These are phyloP conservation scores for Pollicipes pollicipes DNA, from an alignment of 1,140 invertebrate genomes.

Conservation along the genomic window DNA sequence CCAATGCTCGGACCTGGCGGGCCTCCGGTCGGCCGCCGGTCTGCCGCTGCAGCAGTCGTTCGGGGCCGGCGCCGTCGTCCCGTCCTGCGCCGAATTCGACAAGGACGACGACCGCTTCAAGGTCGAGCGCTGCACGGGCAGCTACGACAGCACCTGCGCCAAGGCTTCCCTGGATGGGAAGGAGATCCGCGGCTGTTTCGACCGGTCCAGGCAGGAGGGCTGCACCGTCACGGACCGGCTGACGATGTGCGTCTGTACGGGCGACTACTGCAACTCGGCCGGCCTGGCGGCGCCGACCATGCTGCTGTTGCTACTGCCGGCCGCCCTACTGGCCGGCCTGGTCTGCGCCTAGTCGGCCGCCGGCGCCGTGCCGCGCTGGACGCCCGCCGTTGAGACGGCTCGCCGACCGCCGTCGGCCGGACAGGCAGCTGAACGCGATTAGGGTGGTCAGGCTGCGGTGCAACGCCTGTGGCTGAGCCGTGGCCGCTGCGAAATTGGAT, in stretches of 20 bases:
- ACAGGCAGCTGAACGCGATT: too few relatives aligned
- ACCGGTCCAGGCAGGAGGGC: not conserved
- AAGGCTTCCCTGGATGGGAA: not conserved
- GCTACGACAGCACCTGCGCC: not conserved
- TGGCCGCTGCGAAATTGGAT: too few relatives aligned
- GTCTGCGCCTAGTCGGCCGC: too few relatives aligned
- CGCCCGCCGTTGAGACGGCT: too few relatives aligned
- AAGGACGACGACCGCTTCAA: not conserved
- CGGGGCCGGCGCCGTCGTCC: too few relatives aligned
- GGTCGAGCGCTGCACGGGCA: not conserved
- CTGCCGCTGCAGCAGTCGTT: not conserved
- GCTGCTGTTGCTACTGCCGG: not conserved
- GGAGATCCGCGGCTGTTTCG: not conserved
- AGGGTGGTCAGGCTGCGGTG: too few relatives aligned
- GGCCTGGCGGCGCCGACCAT: not conserved
- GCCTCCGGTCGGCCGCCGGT: not conserved
- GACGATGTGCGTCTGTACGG: not conserved
- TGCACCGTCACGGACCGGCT: not conserved
- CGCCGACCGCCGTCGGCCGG: too few relatives aligned
- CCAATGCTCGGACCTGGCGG: not conserved
- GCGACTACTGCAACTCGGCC: not conserved
- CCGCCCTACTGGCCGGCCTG: constrained; percentile 1
- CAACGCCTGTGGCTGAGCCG: too few relatives aligned
- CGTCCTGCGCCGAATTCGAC: not conserved
- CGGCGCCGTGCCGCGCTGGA: too few relatives aligned